phyloP scores from a whole-genome alignment of 35 echinoderm and acorn worm genomes.

The Patiria miniata region DNA sequence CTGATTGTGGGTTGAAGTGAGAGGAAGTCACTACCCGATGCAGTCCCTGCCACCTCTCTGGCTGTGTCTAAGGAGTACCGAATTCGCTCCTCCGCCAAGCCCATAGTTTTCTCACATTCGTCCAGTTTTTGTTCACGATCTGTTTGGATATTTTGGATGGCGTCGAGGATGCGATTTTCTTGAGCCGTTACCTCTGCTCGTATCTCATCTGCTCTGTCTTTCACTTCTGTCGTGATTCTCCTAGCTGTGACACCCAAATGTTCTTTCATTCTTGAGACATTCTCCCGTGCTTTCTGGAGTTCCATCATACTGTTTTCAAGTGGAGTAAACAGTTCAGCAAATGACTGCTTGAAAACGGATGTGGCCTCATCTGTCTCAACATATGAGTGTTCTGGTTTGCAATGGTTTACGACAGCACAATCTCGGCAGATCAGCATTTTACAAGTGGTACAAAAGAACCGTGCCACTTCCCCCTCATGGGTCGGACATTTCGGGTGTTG shows the following conservation, averaged over 20 bases:
- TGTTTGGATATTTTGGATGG: not conserved
- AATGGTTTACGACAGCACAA: conserved; percentile 47
- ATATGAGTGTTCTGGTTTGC: conserved; percentile 27
- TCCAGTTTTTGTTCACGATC: not conserved
- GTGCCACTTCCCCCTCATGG: conserved; percentile 10
- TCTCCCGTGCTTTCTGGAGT: not conserved
- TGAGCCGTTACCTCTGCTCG: not conserved
- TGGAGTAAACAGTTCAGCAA: not conserved
- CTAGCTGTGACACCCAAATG: not conserved
- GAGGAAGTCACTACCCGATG: no score
- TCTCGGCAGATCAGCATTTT: conserved; percentile 40
- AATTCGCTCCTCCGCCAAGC: not conserved
- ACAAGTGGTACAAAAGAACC: conserved; percentile 55
- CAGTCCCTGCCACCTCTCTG: not conserved
- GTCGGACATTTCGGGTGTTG: not conserved
- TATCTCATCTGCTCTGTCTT: not conserved
- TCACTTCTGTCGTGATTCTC: not conserved
- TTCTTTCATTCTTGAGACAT: not conserved
- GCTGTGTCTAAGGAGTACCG: not conserved
- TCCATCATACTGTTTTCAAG: not conserved
- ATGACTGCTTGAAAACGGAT: not conserved
- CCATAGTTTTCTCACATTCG: not conserved
- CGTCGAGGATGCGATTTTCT: not conserved
- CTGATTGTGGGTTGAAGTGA: no score
- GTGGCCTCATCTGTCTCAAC: conserved; percentile 18